These are phyloP conservation scores for Toxotes lorentzi DNA, from an alignment of 2,797 vertebrate genomes.

Conservation along the genomic window DNA sequence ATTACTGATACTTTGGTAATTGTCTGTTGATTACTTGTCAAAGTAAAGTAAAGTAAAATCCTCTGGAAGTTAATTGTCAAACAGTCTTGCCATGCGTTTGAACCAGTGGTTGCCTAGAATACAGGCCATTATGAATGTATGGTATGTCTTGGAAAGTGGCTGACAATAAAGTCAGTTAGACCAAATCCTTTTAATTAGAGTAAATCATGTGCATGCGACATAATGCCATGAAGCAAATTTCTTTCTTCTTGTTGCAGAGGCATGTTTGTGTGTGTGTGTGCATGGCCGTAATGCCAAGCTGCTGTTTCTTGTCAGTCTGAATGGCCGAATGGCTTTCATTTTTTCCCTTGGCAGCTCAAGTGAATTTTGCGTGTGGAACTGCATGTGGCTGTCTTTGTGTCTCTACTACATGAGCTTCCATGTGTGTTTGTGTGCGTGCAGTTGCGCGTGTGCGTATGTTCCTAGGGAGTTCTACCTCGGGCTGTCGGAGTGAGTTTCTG, in stretches of 20 bases:
- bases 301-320: conserved; percentile 20
- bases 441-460: conserved; percentile 15
- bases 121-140: neutral
- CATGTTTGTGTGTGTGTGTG: neutral
- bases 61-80: neutral
- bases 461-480: conserved; percentile 48
- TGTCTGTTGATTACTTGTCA: neutral
- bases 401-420: conserved; percentile 4
- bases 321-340: conserved; percentile 3
- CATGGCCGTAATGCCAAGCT: neutral
- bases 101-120: neutral
- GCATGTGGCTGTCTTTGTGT: conserved; percentile 8
- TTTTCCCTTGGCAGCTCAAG: conserved; percentile 1
- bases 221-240: neutral
- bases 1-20: neutral
- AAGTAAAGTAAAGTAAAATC: neutral
- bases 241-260: neutral
- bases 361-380: conserved; percentile 9
- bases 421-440: conserved; percentile 3
- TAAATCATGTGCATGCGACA: neutral
- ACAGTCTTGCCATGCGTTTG: neutral
- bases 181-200: neutral
- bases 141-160: neutral
- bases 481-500: conserved; percentile 56
- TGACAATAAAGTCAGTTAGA: neutral